phyloP scores from a whole-genome alignment of 2,113 vertebrate species.

The Bubalus kerabau region DNA sequence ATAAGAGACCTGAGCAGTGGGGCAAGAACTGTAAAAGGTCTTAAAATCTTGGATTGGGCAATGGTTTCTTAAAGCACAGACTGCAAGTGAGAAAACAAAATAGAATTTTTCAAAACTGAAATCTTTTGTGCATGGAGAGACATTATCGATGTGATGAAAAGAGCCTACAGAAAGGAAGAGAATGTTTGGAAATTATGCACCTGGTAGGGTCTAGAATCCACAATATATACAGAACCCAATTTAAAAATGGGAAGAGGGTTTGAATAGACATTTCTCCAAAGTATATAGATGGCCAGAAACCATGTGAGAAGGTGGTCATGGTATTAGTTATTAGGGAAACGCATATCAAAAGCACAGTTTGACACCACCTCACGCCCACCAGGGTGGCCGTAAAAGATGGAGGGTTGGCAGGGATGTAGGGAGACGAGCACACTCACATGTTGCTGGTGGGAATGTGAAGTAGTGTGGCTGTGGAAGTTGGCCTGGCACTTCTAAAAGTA shows the following conservation, averaged over 20 bases:
- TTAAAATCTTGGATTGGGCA: neutral
- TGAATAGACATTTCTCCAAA: neutral
- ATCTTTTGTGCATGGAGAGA: neutral
- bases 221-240: neutral
- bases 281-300: neutral
- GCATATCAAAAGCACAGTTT: neutral
- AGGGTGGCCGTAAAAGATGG: neutral
- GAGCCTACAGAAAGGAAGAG: neutral
- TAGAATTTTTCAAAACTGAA: neutral
- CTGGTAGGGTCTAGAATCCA: neutral
- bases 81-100: neutral
- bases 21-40: neutral
- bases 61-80: neutral
- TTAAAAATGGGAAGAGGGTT: neutral
- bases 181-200: neutral
- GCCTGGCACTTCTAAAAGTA: neutral
- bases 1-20: neutral
- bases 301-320: neutral
- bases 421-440: rapidly evolving
- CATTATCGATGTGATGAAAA: neutral
- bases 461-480: no score
- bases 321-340: neutral
- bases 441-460: neutral
- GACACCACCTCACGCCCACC: neutral
- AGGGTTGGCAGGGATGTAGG: neutral